Base-by-base conservation (phyloP, 2,113 vertebrate genomes). In the Melanocharis versteri region DNA sequence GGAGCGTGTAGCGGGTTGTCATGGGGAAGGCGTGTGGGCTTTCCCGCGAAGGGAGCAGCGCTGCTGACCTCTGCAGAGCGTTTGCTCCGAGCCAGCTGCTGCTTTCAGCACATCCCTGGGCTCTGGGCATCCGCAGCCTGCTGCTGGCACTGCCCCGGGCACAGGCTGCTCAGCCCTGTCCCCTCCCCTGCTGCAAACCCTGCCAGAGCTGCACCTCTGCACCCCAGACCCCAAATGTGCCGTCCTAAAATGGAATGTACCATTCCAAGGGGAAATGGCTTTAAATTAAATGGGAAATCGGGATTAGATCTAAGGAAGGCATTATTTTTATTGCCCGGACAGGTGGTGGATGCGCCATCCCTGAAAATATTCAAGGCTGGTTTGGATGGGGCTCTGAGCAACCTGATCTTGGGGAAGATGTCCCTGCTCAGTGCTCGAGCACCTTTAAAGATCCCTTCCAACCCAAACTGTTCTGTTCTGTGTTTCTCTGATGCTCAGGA, bases 21-120 rank as follows among this genome's bases (percentile, higher is more conserved):
- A 93, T 84, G 94, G 94, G 94, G 93, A 95, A 96, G 76, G 81
- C 40, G 26, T 58, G 82, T 77, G 95, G 87, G 96, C 31, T 95
- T 51, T 24, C 42, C 47, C 31, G 60, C 33, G 14, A 70, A 88
- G 64, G 86, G 72, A 95, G 83, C 89, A 75, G 51, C 10, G 6
- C 73, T 23, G 85, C 24, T 61, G 91, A 95, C 94, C 94, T 81
- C 37, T 6, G 61, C 13, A 9, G 33, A 40, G 93, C 1, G 13
- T 48, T 51, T 45, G 89, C 87, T 90, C 65, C 1, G 72, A 81
- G 76, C 68, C 80, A 35, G 79, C 86, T 39, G 80, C 89, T 60
- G 76, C 87, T 19, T 35, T 15, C 92, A 33, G 83, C 76, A 2
- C 76, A 28, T 54, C 87, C 80, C 83, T 3, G 60, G 35, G 89